Percentiles rank a stretch among this genome's conserved stretches.
phyloP scores from a whole-genome alignment of 2,113 vertebrate species.

The Callipepla californica region DNA sequence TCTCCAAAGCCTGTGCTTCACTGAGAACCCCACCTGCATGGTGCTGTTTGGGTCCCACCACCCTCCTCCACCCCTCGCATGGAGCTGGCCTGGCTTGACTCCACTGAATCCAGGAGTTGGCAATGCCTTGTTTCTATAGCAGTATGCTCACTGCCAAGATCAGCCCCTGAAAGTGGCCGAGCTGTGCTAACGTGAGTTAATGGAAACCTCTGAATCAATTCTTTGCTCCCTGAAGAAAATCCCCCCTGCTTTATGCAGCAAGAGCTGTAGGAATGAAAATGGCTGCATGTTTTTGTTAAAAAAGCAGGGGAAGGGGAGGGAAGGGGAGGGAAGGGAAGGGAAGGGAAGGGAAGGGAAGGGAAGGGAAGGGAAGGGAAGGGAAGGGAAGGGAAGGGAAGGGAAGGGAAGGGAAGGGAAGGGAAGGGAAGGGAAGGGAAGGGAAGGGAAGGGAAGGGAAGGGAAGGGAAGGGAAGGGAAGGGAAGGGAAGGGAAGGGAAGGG shows the following conservation, averaged over 20 bases:
- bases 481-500: too few species aligned
- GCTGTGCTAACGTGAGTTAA: slow-evolving; percentile 81
- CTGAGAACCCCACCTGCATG: background rate
- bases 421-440: background rate
- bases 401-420: too few species aligned
- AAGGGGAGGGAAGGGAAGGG: too few species aligned
- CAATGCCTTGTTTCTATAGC: slow-evolving; percentile 5
- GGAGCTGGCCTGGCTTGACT: slow-evolving; percentile 34
- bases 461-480: too few species aligned
- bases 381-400: too few species aligned
- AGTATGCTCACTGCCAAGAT: slow-evolving; percentile 10
- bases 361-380: too few species aligned
- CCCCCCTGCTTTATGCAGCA: slow-evolving; percentile 69
- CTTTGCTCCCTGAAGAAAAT: slow-evolving; percentile 77
- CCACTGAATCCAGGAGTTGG: background rate
- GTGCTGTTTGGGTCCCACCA: background rate
- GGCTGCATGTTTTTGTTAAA: slow-evolving; percentile 37
- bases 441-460: too few species aligned
- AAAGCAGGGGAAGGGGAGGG: background rate
- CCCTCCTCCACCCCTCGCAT: background rate
- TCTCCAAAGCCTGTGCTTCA: background rate
- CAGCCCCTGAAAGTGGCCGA: slow-evolving; percentile 61
- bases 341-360: too few species aligned
- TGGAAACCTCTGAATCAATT: slow-evolving; percentile 78
- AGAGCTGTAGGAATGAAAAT: slow-evolving; percentile 75